These are phyloP conservation scores for Pseudomugil gertrudae DNA, from an alignment of 2,797 vertebrate species.

Conservation along the genomic window DNA sequence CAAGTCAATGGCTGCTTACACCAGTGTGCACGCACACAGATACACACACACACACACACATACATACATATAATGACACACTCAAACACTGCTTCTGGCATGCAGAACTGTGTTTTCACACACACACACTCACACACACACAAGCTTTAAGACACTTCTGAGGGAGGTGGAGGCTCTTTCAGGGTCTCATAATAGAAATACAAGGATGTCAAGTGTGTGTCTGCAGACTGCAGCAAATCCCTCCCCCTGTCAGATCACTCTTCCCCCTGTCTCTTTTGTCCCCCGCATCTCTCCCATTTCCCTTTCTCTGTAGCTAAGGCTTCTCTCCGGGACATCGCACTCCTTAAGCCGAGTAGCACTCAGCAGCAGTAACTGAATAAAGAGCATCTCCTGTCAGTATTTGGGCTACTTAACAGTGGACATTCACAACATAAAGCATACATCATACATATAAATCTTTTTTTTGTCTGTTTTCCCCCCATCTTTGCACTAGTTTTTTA, in stretches of 20 bases:
- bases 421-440: conserved; percentile 49
- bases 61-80: conserved; percentile 21
- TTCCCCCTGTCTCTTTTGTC: conserved; percentile 26
- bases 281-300: conserved; percentile 16
- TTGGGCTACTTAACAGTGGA: conserved; percentile 48
- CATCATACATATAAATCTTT: conserved; percentile 38
- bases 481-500: conserved; percentile 54
- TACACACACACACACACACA: conserved; percentile 18
- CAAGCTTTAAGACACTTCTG: conserved; percentile 76
- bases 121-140: conserved; percentile 37
- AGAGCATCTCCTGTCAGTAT: conserved; percentile 51
- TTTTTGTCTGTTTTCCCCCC: conserved; percentile 1
- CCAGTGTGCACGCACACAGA: conserved; percentile 37
- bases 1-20: conserved; percentile 66
- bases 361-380: conserved; percentile 67
- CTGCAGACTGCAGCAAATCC: conserved; percentile 63
- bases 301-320: conserved; percentile 66
- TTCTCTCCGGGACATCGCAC: conserved; percentile 50
- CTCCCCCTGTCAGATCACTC: conserved; percentile 23
- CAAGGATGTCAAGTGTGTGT: conserved; percentile 39
- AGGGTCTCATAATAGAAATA: conserved; percentile 61
- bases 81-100: conserved; percentile 44
- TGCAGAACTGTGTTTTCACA: conserved; percentile 37
- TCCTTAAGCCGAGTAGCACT: conserved; percentile 44
- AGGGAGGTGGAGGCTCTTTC: conserved; percentile 62